These are phyloP conservation scores for Germaria angustata DNA, from an alignment of 2,888 invertebrate genomes.

Conservation along the genomic window DNA sequence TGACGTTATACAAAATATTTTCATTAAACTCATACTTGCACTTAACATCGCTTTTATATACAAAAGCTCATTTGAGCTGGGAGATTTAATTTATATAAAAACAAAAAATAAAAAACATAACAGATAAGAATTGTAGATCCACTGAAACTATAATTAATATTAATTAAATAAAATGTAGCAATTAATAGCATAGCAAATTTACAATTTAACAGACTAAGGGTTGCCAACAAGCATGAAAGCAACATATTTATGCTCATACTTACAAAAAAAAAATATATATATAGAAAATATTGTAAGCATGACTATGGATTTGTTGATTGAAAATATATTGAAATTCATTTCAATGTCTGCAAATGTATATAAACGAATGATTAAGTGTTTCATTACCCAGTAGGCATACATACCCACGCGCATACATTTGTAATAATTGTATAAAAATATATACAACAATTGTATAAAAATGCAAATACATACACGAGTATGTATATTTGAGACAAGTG, in stretches of 20 bases:
- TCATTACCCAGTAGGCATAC: slow-evolving; percentile 5
- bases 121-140: slow-evolving; percentile 32
- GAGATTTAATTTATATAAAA: not conserved
- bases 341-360: not conserved
- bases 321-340: not conserved
- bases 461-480: not conserved
- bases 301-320: no score
- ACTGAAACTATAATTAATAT: slow-evolving; percentile 58
- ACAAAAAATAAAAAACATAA: not conserved
- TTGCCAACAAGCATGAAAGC: slow-evolving; percentile 12
- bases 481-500: not conserved
- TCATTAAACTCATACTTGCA: not conserved
- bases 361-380: not conserved
- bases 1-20: slow-evolving; percentile 1
- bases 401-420: not conserved
- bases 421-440: not conserved
- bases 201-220: slow-evolving; percentile 20
- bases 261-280: not conserved
- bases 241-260: not conserved
- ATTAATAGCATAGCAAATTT: slow-evolving; percentile 50
- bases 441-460: no score
- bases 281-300: not conserved
- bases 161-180: slow-evolving; percentile 59
- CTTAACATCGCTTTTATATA: not conserved
- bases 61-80: not conserved